These are phyloP conservation scores for Bruchidius siliquastri DNA, from an alignment of 2,888 invertebrate genomes.

Conservation along the genomic window DNA sequence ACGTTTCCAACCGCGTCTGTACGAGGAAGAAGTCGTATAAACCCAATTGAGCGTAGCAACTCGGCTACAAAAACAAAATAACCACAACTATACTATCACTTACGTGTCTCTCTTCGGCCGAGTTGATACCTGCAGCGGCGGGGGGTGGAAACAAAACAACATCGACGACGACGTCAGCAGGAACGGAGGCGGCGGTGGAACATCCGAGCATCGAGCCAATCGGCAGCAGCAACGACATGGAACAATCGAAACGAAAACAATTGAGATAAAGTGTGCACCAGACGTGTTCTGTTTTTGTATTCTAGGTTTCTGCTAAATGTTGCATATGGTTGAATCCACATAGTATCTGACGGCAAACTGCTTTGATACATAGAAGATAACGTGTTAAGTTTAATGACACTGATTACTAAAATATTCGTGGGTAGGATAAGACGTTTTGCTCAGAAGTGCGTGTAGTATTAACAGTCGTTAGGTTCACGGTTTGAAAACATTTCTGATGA, in stretches of 20 bases:
- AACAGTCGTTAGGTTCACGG: too few relatives aligned
- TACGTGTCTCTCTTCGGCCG: constrained; percentile 63
- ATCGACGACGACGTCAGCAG: constrained; percentile 10
- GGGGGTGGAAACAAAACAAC: constrained; percentile 29
- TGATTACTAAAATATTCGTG: too few relatives aligned
- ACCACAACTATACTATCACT: constrained; percentile 42
- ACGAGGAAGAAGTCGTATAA: background rate
- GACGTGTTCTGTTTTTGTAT: constrained; percentile 28
- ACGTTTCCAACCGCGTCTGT: background rate
- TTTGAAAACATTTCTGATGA: too few relatives aligned
- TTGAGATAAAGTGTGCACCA: constrained; percentile 44
- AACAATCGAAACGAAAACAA: constrained; percentile 50
- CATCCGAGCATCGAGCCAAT: constrained; percentile 34
- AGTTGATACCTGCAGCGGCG: constrained; percentile 54
- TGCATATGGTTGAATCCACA: background rate
- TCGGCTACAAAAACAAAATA: constrained; percentile 24
- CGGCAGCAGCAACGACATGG: constrained; percentile 48
- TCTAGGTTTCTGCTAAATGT: background rate
- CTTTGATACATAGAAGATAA: too few relatives aligned
- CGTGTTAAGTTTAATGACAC: too few relatives aligned
- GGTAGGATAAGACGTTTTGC: too few relatives aligned
- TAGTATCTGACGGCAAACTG: too few relatives aligned
- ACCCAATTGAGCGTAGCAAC: background rate
- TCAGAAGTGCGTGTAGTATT: too few relatives aligned
- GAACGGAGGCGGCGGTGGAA: constrained; percentile 7